Evolutionary conservation across 2,888 invertebrate species (phyloP).

Genomic region (Brassicogethes aeneus): DNA sequence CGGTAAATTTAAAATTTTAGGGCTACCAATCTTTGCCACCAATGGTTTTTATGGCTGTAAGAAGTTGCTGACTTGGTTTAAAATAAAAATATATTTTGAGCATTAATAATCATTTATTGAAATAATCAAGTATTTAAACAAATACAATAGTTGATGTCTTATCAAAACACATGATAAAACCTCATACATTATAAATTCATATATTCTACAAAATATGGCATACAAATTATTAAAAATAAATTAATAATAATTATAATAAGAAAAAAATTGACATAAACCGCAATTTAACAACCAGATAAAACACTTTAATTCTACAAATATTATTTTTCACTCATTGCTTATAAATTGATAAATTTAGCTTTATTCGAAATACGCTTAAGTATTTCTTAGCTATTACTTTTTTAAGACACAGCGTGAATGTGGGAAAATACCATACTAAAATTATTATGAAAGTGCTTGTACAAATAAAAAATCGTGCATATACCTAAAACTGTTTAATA

Average conservation of each 20-base stretch:
- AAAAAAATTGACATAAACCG: constrained; percentile 10
- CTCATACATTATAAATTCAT: constrained; percentile 15
- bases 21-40: too few relatives aligned
- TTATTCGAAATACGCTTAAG: constrained; percentile 9
- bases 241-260: not conserved
- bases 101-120: constrained; percentile 27
- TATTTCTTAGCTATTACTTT: constrained; percentile 24
- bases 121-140: constrained; percentile 28
- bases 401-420: constrained; percentile 41
- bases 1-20: too few relatives aligned
- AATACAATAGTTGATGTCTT: constrained; percentile 21
- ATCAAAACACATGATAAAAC: constrained; percentile 11
- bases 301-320: constrained; percentile 19
- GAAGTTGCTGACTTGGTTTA: too few relatives aligned
- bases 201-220: constrained; percentile 31
- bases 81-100: too few relatives aligned
- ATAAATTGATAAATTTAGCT: constrained; percentile 26
- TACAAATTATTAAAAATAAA: constrained; percentile 20
- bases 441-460: constrained; percentile 24
- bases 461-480: constrained; percentile 30
- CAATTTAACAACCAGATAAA: constrained; percentile 13
- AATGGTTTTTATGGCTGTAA: too few relatives aligned
- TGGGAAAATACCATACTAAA: constrained; percentile 31
- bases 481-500: not conserved
- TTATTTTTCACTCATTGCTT: constrained; percentile 31